Conservation (phyloP, 2,888 invertebrate species). For the Podabrus alpinus region DNA sequence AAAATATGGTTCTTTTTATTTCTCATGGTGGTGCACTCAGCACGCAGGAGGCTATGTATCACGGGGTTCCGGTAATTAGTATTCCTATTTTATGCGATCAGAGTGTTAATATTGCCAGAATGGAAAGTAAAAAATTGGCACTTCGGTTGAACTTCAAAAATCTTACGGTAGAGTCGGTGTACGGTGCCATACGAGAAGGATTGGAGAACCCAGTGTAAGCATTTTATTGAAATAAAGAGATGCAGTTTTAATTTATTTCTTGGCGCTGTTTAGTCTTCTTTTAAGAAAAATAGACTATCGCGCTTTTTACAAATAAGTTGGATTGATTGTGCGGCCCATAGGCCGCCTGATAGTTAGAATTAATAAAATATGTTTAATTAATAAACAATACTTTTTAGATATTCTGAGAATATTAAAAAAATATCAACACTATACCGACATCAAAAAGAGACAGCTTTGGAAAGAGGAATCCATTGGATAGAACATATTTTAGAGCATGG, state of each 20-base stretch:
- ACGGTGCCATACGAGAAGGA: slow-evolving; percentile 34
- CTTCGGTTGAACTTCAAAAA: slow-evolving; percentile 32
- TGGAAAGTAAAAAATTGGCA: slow-evolving; percentile 35
- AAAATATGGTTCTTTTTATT: slow-evolving; percentile 36
- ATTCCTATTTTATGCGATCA: slow-evolving; percentile 38
- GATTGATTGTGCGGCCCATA: too few species aligned
- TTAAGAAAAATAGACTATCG: too few species aligned
- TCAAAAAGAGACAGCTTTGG: slow-evolving; percentile 31
- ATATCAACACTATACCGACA: slow-evolving; percentile 31
- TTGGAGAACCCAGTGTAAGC: slow-evolving; percentile 38
- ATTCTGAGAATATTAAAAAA: slow-evolving; percentile 25
- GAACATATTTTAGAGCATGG: slow-evolving; percentile 30
- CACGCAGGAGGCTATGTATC: slow-evolving; percentile 37
- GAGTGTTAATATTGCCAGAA: not conserved
- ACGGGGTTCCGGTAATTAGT: slow-evolving; percentile 36
- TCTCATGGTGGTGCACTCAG: slow-evolving; percentile 38
- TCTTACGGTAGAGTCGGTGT: slow-evolving; percentile 34
- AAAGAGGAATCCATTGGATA: slow-evolving; percentile 34
- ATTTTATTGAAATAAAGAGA: not conserved
- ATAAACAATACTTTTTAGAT: slow-evolving; percentile 33
- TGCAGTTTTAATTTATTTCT: too few species aligned
- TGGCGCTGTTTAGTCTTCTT: too few species aligned
- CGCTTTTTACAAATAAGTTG: too few species aligned
- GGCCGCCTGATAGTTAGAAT: too few species aligned
- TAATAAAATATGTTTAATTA: too few species aligned